Evolutionary conservation across 2,113 vertebrate species (phyloP).

Genomic region (Grammomys surdaster): DNA sequence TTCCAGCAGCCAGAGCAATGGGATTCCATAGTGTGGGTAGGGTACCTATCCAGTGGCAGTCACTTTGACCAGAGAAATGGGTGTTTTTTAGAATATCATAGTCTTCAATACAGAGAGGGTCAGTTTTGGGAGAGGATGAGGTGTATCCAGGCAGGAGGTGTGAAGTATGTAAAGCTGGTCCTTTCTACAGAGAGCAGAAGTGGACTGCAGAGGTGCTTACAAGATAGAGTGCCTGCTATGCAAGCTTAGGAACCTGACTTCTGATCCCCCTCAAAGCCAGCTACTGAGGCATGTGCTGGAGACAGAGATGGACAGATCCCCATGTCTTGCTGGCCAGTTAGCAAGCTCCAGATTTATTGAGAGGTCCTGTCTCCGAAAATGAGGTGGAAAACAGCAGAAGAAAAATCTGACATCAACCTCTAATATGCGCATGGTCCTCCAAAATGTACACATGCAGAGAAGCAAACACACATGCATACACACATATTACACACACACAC

Average conservation of each 20-base stretch:
- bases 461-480: too few species aligned
- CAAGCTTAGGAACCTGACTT: background rate
- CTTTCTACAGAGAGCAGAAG: background rate
- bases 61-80: background rate
- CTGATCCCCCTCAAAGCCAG: background rate
- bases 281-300: background rate
- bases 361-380: background rate
- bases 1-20: background rate
- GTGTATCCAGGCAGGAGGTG: background rate
- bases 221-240: background rate
- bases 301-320: background rate
- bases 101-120: background rate
- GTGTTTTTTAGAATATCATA: background rate
- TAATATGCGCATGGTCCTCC: background rate
- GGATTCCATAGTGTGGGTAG: background rate
- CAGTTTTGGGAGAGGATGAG: background rate
- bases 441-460: background rate
- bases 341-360: background rate
- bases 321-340: background rate
- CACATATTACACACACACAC: background rate
- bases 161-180: background rate
- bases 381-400: background rate
- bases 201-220: background rate
- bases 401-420: background rate
- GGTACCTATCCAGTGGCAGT: background rate